A percentile compares a stretch with the other conserved stretches of the same genome.
Conservation (phyloP, 2,797 vertebrate genomes). For the Columba guinea region DNA sequence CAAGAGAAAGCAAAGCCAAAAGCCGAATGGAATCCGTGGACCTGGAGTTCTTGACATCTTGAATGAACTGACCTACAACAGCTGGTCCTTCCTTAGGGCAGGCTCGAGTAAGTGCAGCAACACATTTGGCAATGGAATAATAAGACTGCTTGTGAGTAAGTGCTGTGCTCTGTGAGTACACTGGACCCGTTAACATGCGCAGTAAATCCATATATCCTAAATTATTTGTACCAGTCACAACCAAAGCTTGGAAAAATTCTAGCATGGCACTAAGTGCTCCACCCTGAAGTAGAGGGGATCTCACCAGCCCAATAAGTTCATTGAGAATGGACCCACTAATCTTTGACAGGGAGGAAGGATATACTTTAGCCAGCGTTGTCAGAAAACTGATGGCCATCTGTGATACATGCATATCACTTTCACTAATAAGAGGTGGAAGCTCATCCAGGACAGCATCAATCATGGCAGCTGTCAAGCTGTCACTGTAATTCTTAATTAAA, state of each 20-base stretch:
- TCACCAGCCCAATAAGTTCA: constrained; percentile 94
- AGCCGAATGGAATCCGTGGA: constrained; percentile 98
- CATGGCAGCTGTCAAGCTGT: constrained; percentile 93
- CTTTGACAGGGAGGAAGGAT: constrained; percentile 95
- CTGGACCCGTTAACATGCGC: constrained; percentile 95
- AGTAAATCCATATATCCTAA: constrained; percentile 98
- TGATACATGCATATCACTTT: constrained; percentile 99
- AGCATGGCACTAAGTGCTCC: constrained; percentile 97
- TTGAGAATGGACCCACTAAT: constrained; percentile 94
- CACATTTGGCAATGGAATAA: constrained; percentile 99
- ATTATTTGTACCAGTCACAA: constrained; percentile 89
- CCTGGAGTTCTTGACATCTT: constrained; percentile 98
- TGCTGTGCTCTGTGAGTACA: constrained; percentile 93
- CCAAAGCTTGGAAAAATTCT: constrained; percentile 96
- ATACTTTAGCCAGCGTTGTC: constrained; percentile 94
- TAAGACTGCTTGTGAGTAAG: constrained; percentile 99
- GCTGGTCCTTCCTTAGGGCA: constrained; percentile 96
- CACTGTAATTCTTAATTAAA: constrained; percentile 92
- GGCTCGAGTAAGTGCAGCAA: constrained; percentile 94
- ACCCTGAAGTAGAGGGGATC: constrained; percentile 95
- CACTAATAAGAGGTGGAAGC: constrained; percentile 95
- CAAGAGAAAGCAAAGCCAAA: constrained; percentile 93
- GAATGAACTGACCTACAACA: constrained; percentile 98
- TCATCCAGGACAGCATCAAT: constrained; percentile 97
- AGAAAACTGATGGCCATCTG: constrained; percentile 99